Conservation (phyloP, 2,113 vertebrate genomes). For the Strix aluco region DNA sequence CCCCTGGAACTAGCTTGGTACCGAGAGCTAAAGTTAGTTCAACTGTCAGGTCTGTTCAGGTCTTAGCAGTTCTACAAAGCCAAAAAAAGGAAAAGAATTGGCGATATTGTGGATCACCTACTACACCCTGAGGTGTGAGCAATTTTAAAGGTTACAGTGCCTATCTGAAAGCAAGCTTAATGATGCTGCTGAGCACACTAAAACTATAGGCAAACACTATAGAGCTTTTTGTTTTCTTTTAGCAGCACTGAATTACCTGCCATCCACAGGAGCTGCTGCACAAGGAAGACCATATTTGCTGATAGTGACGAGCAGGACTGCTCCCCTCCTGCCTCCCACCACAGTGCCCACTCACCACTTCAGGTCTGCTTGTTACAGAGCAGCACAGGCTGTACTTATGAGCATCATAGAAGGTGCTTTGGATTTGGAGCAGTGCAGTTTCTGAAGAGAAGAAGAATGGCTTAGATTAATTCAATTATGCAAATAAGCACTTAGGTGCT, state of each 20-base stretch:
- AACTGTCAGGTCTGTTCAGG: background rate
- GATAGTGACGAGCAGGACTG: background rate
- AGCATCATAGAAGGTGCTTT: background rate
- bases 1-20: background rate
- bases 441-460: background rate
- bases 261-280: background rate
- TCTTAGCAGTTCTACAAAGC: background rate
- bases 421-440: background rate
- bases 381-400: background rate
- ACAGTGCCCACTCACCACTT: rapidly evolving
- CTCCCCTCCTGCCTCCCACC: background rate
- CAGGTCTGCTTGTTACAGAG: background rate
- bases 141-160: background rate
- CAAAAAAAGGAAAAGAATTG: background rate
- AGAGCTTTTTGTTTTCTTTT: background rate
- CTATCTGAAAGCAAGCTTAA: background rate
- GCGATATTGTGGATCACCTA: background rate
- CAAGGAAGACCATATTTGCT: background rate
- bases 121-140: background rate
- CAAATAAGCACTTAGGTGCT: background rate
- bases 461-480: background rate
- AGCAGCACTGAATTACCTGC: background rate
- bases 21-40: background rate
- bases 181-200: background rate
- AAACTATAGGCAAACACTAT: background rate